Conservation (phyloP, 2,113 vertebrate species). For the Reinhardtius hippoglossoides region DNA sequence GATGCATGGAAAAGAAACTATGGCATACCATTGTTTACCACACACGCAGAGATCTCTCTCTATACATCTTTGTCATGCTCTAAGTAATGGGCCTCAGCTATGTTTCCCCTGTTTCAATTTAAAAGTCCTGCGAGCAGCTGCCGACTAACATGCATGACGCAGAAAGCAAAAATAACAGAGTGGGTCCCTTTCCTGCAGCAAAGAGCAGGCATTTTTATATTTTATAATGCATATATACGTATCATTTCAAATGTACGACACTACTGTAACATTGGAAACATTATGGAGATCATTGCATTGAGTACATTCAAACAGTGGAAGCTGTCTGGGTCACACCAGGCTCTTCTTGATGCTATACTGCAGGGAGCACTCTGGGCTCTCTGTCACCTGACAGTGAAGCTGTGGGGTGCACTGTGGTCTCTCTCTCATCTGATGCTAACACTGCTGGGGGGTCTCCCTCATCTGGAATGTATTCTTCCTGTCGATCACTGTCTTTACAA, state of each 20-base stretch:
- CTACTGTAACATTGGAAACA: not conserved
- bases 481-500: not conserved
- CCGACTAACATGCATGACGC: not conserved
- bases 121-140: not conserved
- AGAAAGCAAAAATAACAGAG: not conserved
- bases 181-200: not conserved
- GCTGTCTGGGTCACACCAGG: not conserved
- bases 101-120: not conserved
- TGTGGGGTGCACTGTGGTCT: not conserved
- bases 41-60: not conserved
- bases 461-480: not conserved
- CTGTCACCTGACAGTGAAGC: not conserved
- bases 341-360: not conserved
- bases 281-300: not conserved
- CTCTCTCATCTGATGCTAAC: not conserved
- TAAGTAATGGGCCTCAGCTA: not conserved
- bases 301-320: not conserved
- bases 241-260: not conserved
- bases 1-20: conserved; percentile 13
- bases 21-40: not conserved
- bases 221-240: not conserved
- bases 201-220: not conserved
- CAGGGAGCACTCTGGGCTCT: not conserved
- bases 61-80: not conserved
- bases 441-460: not conserved